These are phyloP conservation scores for Hippolais icterina DNA, from an alignment of 2,113 vertebrate genomes.

Conservation along the genomic window DNA sequence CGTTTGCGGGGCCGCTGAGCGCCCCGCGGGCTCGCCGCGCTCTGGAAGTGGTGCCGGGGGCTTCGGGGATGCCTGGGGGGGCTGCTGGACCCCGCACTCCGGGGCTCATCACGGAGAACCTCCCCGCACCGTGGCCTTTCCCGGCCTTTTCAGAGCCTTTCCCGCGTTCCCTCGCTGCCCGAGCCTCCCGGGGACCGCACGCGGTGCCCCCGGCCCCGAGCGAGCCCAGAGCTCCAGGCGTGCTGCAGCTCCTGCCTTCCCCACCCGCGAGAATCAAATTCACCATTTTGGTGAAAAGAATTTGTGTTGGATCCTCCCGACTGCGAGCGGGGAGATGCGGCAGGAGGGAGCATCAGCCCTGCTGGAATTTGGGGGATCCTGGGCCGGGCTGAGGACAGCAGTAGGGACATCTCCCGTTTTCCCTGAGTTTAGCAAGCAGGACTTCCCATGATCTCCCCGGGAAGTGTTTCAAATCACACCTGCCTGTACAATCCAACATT, in stretches of 20 bases:
- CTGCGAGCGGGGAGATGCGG: accelerated
- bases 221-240: neutral
- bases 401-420: neutral
- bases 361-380: accelerated
- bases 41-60: accelerated
- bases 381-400: neutral
- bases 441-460: neutral
- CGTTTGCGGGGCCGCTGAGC: neutral
- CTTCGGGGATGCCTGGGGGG: accelerated
- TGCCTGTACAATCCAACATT: neutral
- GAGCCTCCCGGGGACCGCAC: neutral
- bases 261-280: neutral
- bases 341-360: neutral
- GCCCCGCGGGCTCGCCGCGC: neutral
- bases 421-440: neutral
- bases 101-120: neutral
- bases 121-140: neutral
- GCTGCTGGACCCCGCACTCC: neutral
- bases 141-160: neutral
- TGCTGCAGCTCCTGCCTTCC: neutral
- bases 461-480: neutral
- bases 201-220: neutral
- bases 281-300: neutral
- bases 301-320: neutral
- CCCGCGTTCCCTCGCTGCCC: neutral